phyloP scores from a whole-genome alignment of 1,140 invertebrate species.

The Piezodorus guildinii region DNA sequence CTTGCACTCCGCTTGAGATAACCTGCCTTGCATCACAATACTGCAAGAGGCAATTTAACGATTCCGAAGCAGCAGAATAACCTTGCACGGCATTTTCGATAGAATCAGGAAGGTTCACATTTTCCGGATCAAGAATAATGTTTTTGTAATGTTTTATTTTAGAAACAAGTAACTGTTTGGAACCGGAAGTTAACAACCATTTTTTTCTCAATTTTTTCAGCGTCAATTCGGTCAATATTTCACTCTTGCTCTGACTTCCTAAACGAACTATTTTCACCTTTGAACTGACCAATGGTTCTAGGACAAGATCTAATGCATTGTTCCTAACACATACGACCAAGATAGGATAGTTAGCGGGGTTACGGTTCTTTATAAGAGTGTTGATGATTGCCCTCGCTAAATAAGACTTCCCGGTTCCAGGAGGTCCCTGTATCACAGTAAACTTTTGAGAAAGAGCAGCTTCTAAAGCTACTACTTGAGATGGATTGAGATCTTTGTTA shows the following conservation, averaged over 20 bases:
- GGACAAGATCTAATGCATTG: slow-evolving; percentile 79
- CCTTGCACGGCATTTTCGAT: background rate
- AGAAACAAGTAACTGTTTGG: background rate
- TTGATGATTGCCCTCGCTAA: slow-evolving; percentile 54
- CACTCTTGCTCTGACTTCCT: background rate
- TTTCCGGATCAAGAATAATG: background rate
- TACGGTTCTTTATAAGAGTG: slow-evolving; percentile 36
- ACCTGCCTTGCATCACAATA: background rate
- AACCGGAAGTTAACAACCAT: background rate
- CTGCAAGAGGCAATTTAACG: background rate
- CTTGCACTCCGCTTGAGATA: background rate
- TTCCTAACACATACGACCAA: slow-evolving; percentile 76
- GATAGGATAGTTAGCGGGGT: slow-evolving; percentile 39
- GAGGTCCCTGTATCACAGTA: slow-evolving; percentile 65
- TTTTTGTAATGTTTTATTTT: background rate
- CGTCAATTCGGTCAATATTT: background rate
- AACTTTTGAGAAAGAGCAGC: slow-evolving; percentile 48
- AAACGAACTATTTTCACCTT: slow-evolving; percentile 42
- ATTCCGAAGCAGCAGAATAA: background rate
- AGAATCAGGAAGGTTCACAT: background rate
- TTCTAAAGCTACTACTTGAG: slow-evolving; percentile 46
- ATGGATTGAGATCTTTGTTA: slow-evolving; percentile 39
- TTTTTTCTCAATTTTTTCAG: background rate
- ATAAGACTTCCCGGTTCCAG: slow-evolving; percentile 70
- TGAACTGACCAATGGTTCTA: slow-evolving; percentile 52